Conservation (phyloP, 2,113 vertebrate genomes). For the Egretta garzetta region DNA sequence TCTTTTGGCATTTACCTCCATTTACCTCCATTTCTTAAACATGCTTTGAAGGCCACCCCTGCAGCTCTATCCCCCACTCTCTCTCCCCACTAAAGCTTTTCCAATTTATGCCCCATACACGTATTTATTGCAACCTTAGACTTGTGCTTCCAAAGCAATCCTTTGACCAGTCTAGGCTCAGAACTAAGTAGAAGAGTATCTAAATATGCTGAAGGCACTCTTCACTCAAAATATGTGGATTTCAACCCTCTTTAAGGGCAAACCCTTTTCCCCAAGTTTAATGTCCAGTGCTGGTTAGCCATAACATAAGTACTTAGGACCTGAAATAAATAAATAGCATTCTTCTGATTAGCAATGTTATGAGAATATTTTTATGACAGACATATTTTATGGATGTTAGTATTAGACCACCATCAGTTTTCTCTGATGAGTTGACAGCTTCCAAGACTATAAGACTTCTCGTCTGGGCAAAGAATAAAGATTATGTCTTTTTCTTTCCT, state of each 20-base stretch:
- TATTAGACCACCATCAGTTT: not conserved
- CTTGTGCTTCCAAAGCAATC: not conserved
- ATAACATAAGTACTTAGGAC: not conserved
- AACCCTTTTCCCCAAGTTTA: not conserved
- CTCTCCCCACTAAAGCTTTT: not conserved
- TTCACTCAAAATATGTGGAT: not conserved
- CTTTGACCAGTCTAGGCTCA: not conserved
- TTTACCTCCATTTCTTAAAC: not conserved
- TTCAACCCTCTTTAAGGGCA: not conserved
- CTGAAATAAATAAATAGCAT: not conserved
- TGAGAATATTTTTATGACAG: not conserved
- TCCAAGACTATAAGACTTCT: not conserved
- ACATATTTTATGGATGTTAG: not conserved
- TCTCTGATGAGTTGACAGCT: not conserved
- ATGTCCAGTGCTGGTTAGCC: not conserved
- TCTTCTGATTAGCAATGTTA: not conserved
- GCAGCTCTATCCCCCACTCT: not conserved
- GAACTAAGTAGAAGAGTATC: not conserved
- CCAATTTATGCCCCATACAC: not conserved
- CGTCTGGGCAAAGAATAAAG: not conserved
- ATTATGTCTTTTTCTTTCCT: not conserved
- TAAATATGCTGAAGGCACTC: not conserved
- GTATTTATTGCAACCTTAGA: not conserved
- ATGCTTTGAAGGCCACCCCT: not conserved
- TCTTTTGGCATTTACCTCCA: not conserved